Conservation (phyloP, 53 echinoderm and acorn worm species). For the Paracentrotus lividus region DNA sequence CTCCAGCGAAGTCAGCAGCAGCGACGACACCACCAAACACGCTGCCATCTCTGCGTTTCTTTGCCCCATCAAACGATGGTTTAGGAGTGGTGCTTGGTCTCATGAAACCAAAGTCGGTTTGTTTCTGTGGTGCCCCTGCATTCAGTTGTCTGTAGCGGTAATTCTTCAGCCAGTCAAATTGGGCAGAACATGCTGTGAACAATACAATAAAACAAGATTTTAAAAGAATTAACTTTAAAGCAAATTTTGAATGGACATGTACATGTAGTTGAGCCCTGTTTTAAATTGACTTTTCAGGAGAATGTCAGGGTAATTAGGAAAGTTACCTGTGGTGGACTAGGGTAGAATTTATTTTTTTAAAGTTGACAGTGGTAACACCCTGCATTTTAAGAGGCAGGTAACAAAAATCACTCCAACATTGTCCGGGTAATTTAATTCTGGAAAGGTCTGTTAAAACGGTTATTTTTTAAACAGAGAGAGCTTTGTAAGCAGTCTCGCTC, state of each 20-base stretch:
- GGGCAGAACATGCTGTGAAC: constrained; percentile 64
- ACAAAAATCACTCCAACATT: no score
- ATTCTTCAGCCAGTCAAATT: constrained; percentile 51
- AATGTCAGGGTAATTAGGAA: no score
- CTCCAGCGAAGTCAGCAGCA: background rate
- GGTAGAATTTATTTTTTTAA: no score
- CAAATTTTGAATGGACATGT: background rate
- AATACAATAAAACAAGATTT: background rate
- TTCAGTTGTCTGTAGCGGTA: constrained; percentile 5
- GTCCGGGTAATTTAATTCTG: no score
- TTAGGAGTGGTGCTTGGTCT: constrained; percentile 37
- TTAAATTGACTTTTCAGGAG: no score
- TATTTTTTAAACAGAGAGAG: no score
- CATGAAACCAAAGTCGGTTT: constrained; percentile 50
- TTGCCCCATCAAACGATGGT: background rate
- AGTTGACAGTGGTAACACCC: no score
- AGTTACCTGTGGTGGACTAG: no score
- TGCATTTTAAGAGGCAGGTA: no score
- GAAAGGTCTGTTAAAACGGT: no score
- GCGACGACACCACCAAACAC: background rate
- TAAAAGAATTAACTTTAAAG: background rate
- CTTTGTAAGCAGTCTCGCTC: no score
- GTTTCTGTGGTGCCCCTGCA: constrained; percentile 2
- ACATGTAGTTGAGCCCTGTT: no score
- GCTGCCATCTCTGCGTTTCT: constrained; percentile 26